phyloP scores from a whole-genome alignment of 2,888 invertebrate species.

The Oscheius sp. region DNA sequence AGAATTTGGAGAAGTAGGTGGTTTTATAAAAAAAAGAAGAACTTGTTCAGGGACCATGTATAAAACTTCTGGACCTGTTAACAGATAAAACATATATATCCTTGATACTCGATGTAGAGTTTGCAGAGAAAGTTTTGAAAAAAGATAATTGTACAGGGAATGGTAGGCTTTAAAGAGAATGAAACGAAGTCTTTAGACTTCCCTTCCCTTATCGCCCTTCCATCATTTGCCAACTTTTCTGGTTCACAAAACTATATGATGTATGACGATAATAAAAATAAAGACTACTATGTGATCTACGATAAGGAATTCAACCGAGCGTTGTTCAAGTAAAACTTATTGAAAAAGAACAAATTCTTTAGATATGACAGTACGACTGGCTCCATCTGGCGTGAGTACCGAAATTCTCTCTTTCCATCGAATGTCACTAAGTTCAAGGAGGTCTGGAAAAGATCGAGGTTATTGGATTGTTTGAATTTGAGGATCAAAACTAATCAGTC shows the following conservation, averaged over 20 bases:
- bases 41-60: background rate
- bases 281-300: background rate
- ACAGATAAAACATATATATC: background rate
- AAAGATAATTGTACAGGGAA: background rate
- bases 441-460: background rate
- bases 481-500: background rate
- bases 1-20: too few species aligned
- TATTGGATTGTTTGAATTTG: background rate
- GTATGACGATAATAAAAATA: background rate
- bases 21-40: too few species aligned
- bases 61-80: background rate
- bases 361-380: background rate
- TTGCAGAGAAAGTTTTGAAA: background rate
- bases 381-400: background rate
- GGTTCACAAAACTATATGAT: background rate
- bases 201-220: background rate
- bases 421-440: background rate
- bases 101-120: background rate
- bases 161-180: too few species aligned
- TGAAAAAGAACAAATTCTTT: background rate
- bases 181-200: too few species aligned
- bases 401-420: background rate
- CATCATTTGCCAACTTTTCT: background rate
- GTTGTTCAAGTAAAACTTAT: background rate
- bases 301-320: background rate